A percentile compares a stretch with the other conserved stretches of the same genome.
Evolutionary conservation across 2,113 vertebrate species (phyloP).

Genomic region (Sprattus sprattus): DNA sequence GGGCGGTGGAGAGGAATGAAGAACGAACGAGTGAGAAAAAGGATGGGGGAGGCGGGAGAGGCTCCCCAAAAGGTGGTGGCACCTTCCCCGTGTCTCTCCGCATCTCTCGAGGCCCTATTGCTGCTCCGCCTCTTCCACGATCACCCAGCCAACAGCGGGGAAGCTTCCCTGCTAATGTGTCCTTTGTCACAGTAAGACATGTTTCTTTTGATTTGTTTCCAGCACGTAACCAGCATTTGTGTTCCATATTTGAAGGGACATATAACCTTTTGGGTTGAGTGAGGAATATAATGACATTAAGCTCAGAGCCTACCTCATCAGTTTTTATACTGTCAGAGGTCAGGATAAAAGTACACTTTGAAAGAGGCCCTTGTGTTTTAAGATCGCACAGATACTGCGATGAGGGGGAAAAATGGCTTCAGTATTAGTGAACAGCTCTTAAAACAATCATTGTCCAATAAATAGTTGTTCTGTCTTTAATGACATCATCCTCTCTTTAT

Average conservation of each 20-base stretch:
- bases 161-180: conserved; percentile 85
- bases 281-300: too few relatives aligned
- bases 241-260: too few relatives aligned
- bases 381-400: not conserved
- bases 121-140: conserved; percentile 78
- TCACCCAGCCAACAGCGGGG: conserved; percentile 55
- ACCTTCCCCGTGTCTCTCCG: conserved; percentile 80
- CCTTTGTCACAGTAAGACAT: conserved; percentile 82
- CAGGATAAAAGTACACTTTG: too few relatives aligned
- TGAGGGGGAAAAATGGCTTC: not conserved
- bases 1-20: not conserved
- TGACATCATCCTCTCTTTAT: not conserved
- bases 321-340: too few relatives aligned
- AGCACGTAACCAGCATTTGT: too few relatives aligned
- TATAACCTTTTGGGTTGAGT: too few relatives aligned
- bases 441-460: not conserved
- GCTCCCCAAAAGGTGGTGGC: conserved; percentile 49
- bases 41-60: conserved; percentile 38
- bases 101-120: conserved; percentile 85
- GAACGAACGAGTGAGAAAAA: conserved; percentile 5
- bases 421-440: not conserved
- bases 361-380: too few relatives aligned
- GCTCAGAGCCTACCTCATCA: too few relatives aligned
- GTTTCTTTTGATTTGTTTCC: not conserved
- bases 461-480: not conserved